Evolutionary conservation across 2,888 invertebrate genomes (phyloP).

Genomic region (Hemistola chrysoprasaria): DNA sequence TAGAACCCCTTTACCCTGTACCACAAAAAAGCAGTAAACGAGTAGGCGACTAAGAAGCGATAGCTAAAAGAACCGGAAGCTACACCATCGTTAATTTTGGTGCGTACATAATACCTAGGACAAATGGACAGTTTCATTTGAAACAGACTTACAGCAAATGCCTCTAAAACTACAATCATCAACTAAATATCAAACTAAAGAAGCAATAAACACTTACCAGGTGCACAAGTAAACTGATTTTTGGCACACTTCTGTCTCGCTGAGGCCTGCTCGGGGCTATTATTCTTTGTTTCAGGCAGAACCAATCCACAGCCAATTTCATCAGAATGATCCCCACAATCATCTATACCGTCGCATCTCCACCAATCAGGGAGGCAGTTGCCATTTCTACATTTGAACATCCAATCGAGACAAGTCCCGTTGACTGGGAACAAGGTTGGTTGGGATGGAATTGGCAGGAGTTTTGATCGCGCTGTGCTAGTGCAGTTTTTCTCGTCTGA

Average conservation of each 20-base stretch:
- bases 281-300: conserved; percentile 42
- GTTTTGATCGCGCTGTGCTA: conserved; percentile 35
- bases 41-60: no score
- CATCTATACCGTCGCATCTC: conserved; percentile 90
- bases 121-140: no score
- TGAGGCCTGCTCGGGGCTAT: conserved; percentile 42
- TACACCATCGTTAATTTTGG: no score
- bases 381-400: conserved; percentile 87
- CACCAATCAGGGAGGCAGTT: conserved; percentile 90
- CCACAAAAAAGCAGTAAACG: no score
- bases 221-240: conserved; percentile 70
- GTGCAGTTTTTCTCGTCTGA: conserved; percentile 89
- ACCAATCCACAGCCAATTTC: conserved; percentile 83
- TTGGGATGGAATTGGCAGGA: conserved; percentile 45
- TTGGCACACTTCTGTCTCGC: conserved; percentile 55
- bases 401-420: conserved; percentile 86
- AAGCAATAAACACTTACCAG: conserved; percentile 50
- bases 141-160: no score
- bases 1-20: no score
- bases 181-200: neutral
- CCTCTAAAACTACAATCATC: no score
- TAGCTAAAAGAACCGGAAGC: no score
- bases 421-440: conserved; percentile 54
- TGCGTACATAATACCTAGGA: no score
- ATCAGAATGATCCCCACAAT: conserved; percentile 89